Conservation (phyloP, 2,797 vertebrate genomes). For the Anguilla pacifica region DNA sequence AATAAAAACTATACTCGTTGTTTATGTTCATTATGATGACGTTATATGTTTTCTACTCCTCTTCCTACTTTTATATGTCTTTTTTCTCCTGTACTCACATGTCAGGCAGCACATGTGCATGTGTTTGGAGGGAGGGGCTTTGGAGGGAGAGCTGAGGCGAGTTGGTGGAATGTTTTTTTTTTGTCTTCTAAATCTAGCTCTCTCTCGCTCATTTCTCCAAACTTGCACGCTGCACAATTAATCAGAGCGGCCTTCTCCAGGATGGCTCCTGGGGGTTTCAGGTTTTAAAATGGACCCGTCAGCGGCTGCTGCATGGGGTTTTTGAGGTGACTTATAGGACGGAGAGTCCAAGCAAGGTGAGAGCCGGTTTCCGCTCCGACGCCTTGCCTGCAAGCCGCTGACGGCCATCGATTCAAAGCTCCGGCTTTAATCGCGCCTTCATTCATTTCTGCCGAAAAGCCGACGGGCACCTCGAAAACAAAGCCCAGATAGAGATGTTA, state of each 20-base stretch:
- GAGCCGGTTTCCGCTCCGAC: slow-evolving; percentile 26
- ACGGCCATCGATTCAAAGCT: slow-evolving; percentile 52
- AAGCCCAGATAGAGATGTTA: slow-evolving; percentile 11
- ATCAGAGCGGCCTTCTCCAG: neutral
- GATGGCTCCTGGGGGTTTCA: neutral
- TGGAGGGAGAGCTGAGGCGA: no score
- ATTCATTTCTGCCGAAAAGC: slow-evolving; percentile 48
- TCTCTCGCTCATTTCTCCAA: no score
- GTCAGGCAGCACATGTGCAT: no score
- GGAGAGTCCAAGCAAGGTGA: slow-evolving; percentile 61
- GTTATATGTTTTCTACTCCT: no score
- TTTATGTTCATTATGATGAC: no score
- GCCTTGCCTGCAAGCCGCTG: slow-evolving; percentile 52
- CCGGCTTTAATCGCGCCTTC: slow-evolving; percentile 47
- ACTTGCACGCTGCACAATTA: neutral
- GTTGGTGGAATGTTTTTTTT: no score
- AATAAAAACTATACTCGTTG: no score
- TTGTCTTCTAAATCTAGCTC: no score
- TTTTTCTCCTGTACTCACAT: no score
- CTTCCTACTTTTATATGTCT: no score
- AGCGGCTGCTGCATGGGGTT: neutral
- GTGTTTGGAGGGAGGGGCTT: no score
- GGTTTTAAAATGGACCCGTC: neutral
- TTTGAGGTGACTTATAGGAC: slow-evolving; percentile 33
- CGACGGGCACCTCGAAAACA: neutral